phyloP scores from a whole-genome alignment of 2,113 vertebrate genomes.

The Hyla sarda region DNA sequence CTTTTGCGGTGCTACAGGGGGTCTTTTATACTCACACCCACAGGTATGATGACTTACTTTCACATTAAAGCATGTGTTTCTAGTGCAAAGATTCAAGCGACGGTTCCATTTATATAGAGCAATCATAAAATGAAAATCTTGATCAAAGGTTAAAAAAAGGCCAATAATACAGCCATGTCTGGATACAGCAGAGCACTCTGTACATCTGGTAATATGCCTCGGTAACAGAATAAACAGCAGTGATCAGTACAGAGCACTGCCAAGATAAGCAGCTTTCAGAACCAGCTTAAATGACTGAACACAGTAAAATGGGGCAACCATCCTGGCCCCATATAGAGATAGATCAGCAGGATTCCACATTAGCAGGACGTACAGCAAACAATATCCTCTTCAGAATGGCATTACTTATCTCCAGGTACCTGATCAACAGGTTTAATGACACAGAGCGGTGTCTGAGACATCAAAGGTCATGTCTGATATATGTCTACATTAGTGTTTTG shows the following conservation, averaged over 20 bases:
- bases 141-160: neutral
- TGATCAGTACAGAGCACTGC: neutral
- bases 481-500: too few relatives aligned
- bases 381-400: neutral
- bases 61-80: neutral
- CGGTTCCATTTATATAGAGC: neutral
- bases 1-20: neutral
- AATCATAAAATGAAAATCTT: neutral
- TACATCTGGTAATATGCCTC: neutral
- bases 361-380: neutral
- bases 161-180: neutral
- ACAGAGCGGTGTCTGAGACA: neutral
- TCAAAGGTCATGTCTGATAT: slow-evolving; percentile 3
- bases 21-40: neutral
- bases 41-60: neutral
- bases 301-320: neutral
- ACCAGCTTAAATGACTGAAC: neutral
- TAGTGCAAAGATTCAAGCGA: neutral
- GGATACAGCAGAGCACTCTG: neutral
- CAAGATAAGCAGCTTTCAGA: slow-evolving; percentile 21
- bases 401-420: neutral
- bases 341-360: neutral
- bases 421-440: slow-evolving; percentile 18
- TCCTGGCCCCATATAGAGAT: neutral
- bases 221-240: slow-evolving; percentile 4